Conservation (phyloP, 2,888 invertebrate genomes). For the Melanophora roralis region DNA sequence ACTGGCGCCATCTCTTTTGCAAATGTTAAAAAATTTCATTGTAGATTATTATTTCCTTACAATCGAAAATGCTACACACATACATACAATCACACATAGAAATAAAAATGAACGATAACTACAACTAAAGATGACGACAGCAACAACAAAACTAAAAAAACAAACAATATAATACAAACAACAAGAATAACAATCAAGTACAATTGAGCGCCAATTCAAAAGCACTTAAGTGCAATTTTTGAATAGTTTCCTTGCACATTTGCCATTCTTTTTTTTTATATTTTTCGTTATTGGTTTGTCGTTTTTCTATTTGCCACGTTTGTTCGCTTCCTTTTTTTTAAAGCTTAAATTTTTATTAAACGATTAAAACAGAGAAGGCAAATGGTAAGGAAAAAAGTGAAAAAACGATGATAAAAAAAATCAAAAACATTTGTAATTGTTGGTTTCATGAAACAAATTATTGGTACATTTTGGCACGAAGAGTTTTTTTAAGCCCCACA, state of each 20-base stretch:
- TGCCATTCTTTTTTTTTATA: background rate
- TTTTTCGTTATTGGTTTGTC: background rate
- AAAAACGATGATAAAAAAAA: background rate
- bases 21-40: background rate
- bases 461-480: no score
- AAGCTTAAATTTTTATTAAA: slow-evolving; percentile 26
- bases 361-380: slow-evolving; percentile 20
- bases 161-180: background rate
- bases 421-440: slow-evolving; percentile 8
- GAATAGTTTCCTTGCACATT: slow-evolving; percentile 31
- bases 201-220: slow-evolving; percentile 57
- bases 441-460: no score
- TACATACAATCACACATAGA: background rate
- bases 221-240: slow-evolving; percentile 60
- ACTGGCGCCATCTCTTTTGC: slow-evolving; percentile 22
- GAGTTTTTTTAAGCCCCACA: background rate
- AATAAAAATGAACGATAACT: background rate
- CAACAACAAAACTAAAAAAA: background rate
- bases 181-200: slow-evolving; percentile 35
- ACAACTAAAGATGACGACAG: slow-evolving; percentile 21
- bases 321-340: background rate
- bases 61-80: slow-evolving; percentile 6
- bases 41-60: slow-evolving; percentile 29
- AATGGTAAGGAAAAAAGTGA: background rate
- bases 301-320: background rate